Evolutionary conservation across 2,797 vertebrate species (phyloP), one percentile per base, ranked within the genome.

Genomic region (Antennarius maculatus): DNA sequence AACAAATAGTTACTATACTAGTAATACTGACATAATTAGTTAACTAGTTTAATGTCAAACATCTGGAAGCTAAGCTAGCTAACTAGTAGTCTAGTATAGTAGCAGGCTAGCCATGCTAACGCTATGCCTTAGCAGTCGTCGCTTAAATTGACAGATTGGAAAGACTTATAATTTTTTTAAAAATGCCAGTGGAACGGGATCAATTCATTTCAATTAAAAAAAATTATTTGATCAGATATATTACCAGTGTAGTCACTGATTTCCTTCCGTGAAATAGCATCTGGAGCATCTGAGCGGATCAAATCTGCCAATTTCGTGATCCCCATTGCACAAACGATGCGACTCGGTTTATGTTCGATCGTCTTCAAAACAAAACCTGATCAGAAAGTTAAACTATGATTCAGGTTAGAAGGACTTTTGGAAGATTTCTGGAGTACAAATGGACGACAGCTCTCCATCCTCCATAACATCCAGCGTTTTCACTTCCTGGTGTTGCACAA

Each of bases 201-300:
- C 23, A 23, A 23, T 23, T 23, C 23, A 23, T 1, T 23, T 23
- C n/a, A n/a, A n/a, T n/a, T n/a, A n/a, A n/a, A n/a, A 23, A 23
- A 23, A 23, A 1, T 2, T 13, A 2, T 0, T 2, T 11, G 8
- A 41, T 14, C 2, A 5, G 8, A 2, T 1, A 1, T 18, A 10
- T 87, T 83, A 94, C 94, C 94, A 48, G 88, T 49, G 69, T 93
- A 95, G 83, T 93, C 91, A 13, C 82, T 74, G 65, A 94, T 93
- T 1, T 92, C 84, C 68, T 89, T 94, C 0, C 88, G 60, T 15
- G 75, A 82, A 49, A 93, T 49, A 0, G 92, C 86, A 13, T 0
- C 68, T 0, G 80, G 90, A 45, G 92, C 93, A 14, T 85, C 75
- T 0, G 2, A 28, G 0, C 92, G 92, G 79, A 95, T 93, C 69